Base-by-base conservation (phyloP, 2,797 vertebrate species). In the Odontamblyopus lacepedii region DNA sequence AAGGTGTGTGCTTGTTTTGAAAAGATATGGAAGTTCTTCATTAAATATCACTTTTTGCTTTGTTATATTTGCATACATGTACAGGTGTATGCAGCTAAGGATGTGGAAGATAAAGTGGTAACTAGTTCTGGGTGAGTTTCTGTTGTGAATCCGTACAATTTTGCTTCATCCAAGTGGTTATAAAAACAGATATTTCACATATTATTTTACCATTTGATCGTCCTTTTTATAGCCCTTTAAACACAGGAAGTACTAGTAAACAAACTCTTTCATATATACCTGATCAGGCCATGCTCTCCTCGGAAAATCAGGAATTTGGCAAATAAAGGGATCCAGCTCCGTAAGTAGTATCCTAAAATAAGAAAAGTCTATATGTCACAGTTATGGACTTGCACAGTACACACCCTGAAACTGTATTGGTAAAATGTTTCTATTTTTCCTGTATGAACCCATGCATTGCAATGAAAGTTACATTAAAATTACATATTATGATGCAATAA, bases 1-100 rank as follows among this genome's bases (percentile, higher is more conserved):
- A 89, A 85, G 90, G 91, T 90, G 92, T 92, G 92, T 93, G 89
- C 88, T 92, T 90, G 79, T 85, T 90, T 85, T 91, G 92, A 94
- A 93, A 89, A 83, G 62, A 88, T 79, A 73, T 83, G 69, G 63
- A 72, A 77, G 79, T 83, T 87, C 70, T 85, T 82, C 75, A 81
- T 86, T 38, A 61, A 80, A 83, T 78, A 79, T 87, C 69, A 16
- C 70, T 88, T 92, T 91, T 91, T 92, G 90, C 88, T 89, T 90
- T 88, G 72, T 82, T 86, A 83, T 88, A 82, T 85, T 75, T 74
- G 80, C 80, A 78, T 73, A 77, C 73, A 71, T 61, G 26, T 51
- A 63, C 76, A 72, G 69, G 69, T 72, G 75, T 70, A 70, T 69
- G 73, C 63, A 67, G 73, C 71, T 78, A 44, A 70, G 69, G 51